Evolutionary conservation across 1,140 invertebrate genomes (phyloP).

Genomic region (Bombus cullumanus): DNA sequence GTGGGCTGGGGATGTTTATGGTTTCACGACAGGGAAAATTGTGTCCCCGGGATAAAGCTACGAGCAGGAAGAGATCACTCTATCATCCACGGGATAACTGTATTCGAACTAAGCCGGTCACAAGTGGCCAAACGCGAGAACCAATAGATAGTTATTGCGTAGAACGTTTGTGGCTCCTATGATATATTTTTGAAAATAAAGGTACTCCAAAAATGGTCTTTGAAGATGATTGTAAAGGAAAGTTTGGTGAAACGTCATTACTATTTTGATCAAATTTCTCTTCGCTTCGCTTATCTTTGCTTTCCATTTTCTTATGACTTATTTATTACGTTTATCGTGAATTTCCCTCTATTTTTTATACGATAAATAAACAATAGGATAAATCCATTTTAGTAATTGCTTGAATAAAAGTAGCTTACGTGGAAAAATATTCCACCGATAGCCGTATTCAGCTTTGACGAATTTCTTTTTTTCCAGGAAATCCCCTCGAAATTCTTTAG

Average conservation of each 20-base stretch:
- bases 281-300: not conserved
- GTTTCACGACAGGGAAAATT: conserved; percentile 79
- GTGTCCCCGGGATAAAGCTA: conserved; percentile 68
- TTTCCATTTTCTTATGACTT: not conserved
- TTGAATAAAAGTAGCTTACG: not conserved
- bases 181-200: not conserved
- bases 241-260: no score
- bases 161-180: not conserved
- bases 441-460: not conserved
- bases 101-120: not conserved
- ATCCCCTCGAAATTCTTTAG: no score
- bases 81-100: conserved; percentile 25
- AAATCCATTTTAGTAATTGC: no score
- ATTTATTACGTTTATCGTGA: no score
- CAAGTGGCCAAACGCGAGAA: not conserved
- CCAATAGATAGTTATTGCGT: not conserved
- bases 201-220: not conserved
- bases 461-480: not conserved
- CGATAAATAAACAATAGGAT: no score
- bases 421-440: no score
- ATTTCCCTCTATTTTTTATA: no score
- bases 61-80: conserved; percentile 28
- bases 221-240: not conserved
- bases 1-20: conserved; percentile 74
- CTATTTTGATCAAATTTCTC: not conserved